A percentile compares a stretch with the other conserved stretches of the same genome.
These are phyloP conservation scores for Perodicticus potto DNA, from an alignment of 2,797 vertebrate species.

Conservation along the genomic window DNA sequence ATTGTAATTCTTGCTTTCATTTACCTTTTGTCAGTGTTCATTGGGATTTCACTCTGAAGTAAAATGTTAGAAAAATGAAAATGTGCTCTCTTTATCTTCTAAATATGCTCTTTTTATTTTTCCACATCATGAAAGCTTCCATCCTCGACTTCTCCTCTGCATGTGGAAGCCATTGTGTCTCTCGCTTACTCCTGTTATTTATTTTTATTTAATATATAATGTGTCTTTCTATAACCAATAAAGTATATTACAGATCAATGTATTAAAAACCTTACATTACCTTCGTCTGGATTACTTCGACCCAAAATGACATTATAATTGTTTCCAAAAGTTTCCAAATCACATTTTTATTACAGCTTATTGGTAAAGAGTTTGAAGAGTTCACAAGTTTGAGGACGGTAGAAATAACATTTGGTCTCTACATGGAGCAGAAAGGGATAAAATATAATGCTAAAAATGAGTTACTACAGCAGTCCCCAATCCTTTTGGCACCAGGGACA, in stretches of 20 bases:
- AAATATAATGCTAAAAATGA: background rate
- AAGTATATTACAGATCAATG: background rate
- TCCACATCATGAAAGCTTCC: background rate
- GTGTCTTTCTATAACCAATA: background rate
- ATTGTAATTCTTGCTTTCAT: background rate
- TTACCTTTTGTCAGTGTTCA: background rate
- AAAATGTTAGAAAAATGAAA: constrained; percentile 38
- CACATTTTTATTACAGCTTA: background rate
- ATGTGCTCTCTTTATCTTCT: background rate
- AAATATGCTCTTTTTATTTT: background rate
- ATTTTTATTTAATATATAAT: background rate
- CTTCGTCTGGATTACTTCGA: background rate
- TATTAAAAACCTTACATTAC: background rate
- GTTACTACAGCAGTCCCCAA: too few relatives aligned
- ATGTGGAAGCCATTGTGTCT: background rate
- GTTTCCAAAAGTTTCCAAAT: constrained; percentile 31
- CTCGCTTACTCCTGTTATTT: background rate
- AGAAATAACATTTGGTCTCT: background rate
- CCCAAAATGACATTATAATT: background rate
- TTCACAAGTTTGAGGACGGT: background rate
- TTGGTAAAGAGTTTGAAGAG: background rate
- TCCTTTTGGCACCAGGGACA: too few relatives aligned
- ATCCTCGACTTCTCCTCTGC: background rate
- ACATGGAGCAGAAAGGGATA: background rate
- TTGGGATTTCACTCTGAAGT: background rate